Evolutionary conservation across 1,140 invertebrate species (phyloP).

Genomic region (Chironomus striatipennis): DNA sequence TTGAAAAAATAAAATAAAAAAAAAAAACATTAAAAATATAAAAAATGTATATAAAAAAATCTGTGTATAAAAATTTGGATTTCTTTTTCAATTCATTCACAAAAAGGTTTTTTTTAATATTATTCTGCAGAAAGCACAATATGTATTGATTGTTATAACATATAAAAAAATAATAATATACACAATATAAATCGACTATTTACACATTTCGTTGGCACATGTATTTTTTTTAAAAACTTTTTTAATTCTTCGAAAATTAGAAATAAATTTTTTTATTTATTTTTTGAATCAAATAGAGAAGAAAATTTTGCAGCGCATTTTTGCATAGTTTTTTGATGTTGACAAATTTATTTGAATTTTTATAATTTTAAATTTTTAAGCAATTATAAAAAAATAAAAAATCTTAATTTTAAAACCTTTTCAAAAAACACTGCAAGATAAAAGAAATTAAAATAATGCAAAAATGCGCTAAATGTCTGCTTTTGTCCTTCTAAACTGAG

Average conservation of each 20-base stretch:
- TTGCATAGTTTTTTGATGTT: too few species aligned
- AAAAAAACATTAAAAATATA: constrained; percentile 6
- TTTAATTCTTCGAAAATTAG: not conserved
- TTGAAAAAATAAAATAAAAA: not conserved
- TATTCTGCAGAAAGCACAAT: constrained; percentile 5
- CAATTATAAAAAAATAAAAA: too few species aligned
- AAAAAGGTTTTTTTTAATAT: not conserved
- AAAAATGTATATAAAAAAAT: not conserved
- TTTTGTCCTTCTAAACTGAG: too few species aligned
- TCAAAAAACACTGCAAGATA: too few species aligned
- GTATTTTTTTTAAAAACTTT: not conserved
- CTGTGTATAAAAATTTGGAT: constrained; percentile 14
- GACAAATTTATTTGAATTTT: not conserved
- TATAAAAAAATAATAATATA: constrained; percentile 15
- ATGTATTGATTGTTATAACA: not conserved
- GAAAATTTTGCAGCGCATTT: not conserved
- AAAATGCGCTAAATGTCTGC: too few species aligned
- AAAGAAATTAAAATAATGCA: too few species aligned
- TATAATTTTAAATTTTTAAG: not conserved
- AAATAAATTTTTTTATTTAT: not conserved
- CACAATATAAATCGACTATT: constrained; percentile 14
- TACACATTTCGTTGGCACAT: constrained; percentile 7
- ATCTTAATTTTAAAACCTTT: too few species aligned
- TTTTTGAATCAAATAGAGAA: not conserved
- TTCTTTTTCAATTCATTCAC: constrained; percentile 7